These are phyloP conservation scores for Siniperca undulata DNA, from an alignment of 2,797 vertebrate species.

Conservation along the genomic window DNA sequence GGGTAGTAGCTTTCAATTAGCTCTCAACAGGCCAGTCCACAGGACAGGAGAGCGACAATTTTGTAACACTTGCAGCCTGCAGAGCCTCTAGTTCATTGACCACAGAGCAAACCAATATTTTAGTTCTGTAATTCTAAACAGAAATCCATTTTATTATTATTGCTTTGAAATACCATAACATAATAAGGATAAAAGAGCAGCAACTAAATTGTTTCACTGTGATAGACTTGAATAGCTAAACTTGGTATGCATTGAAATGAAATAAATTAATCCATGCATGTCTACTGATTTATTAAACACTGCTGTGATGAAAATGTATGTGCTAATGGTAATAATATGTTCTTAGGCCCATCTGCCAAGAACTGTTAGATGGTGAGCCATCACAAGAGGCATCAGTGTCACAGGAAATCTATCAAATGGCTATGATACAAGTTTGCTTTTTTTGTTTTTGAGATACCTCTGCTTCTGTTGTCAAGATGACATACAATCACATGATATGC, in stretches of 20 bases:
- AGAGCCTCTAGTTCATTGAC: neutral
- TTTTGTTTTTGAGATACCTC: neutral
- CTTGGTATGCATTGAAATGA: neutral
- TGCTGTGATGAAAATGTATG: constrained; percentile 1
- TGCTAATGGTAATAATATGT: constrained; percentile 28
- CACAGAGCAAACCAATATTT: neutral
- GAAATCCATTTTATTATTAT: constrained; percentile 3
- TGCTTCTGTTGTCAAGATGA: neutral
- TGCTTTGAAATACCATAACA: neutral
- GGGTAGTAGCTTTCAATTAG: constrained; percentile 44
- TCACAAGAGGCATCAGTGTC: constrained; percentile 13
- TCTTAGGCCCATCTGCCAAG: constrained; percentile 1
- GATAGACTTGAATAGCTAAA: neutral
- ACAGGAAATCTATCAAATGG: neutral
- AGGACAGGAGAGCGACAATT: constrained; percentile 17
- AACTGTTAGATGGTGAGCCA: neutral
- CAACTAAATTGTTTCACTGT: neutral
- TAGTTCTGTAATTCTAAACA: neutral
- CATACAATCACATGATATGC: neutral
- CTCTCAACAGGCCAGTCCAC: constrained; percentile 20
- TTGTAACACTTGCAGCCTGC: neutral
- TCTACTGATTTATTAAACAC: constrained; percentile 23
- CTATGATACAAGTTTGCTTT: neutral
- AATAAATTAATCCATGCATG: neutral
- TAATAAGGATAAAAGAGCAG: neutral